phyloP scores from a whole-genome alignment of 2,113 vertebrate species.

The Lamprologus callipterus region DNA sequence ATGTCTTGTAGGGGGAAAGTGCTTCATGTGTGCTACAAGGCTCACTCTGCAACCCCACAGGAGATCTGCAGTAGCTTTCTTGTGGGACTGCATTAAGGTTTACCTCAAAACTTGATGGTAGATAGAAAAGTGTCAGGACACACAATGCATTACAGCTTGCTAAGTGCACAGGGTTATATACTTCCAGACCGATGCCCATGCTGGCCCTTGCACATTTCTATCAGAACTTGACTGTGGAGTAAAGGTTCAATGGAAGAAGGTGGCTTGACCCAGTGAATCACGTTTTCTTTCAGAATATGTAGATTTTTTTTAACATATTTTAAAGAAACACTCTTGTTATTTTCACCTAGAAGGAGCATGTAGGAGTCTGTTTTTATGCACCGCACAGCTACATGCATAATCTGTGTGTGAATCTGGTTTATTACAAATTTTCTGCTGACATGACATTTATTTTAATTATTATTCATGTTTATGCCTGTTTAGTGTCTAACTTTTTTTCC shows the following conservation, averaged over 20 bases:
- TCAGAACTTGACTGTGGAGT: background rate
- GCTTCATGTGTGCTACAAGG: background rate
- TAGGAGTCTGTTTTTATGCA: background rate
- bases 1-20: background rate
- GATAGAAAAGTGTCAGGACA: background rate
- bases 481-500: background rate
- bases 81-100: background rate
- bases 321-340: background rate
- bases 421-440: background rate
- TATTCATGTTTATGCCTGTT: background rate
- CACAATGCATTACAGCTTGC: background rate
- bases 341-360: background rate
- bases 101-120: background rate
- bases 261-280: background rate
- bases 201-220: background rate
- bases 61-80: background rate
- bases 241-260: background rate
- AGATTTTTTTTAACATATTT: background rate
- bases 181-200: background rate
- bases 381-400: background rate
- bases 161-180: background rate
- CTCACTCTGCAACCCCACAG: background rate
- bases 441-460: background rate
- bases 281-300: background rate
- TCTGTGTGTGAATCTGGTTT: background rate